Conservation (phyloP, 1,140 invertebrate genomes). For the Lucilia sericata region DNA sequence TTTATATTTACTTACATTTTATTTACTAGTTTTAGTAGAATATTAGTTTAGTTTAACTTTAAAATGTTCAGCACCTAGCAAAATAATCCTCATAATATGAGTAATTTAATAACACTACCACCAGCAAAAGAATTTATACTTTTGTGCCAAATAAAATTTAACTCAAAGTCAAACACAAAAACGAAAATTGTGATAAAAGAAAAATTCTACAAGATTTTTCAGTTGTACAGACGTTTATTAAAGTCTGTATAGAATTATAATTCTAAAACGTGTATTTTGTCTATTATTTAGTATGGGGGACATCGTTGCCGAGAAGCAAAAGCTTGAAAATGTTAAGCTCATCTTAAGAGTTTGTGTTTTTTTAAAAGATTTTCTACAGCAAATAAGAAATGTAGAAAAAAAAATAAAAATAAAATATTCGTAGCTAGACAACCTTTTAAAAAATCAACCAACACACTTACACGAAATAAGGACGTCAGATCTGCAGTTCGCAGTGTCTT, state of each 20-base stretch:
- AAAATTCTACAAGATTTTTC: not conserved
- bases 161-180: constrained; percentile 13
- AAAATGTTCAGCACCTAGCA: not conserved
- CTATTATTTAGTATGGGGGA: not conserved
- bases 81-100: not conserved
- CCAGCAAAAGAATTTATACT: not conserved
- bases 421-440: not conserved
- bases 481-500: too few species aligned
- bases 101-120: not conserved
- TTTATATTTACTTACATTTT: too few species aligned
- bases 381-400: constrained; percentile 19
- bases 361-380: not conserved
- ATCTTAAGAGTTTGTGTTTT: not conserved
- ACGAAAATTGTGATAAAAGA: not conserved
- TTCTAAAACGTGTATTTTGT: not conserved
- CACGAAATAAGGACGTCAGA: not conserved
- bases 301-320: not conserved
- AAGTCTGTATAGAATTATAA: not conserved
- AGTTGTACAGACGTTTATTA: not conserved
- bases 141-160: not conserved
- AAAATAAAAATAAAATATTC: not conserved
- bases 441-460: not conserved
- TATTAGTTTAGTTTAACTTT: not conserved
- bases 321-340: constrained; percentile 24
- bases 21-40: too few species aligned